Conservation (phyloP, 2,797 vertebrate genomes). For the Hoplostethus atlanticus region DNA sequence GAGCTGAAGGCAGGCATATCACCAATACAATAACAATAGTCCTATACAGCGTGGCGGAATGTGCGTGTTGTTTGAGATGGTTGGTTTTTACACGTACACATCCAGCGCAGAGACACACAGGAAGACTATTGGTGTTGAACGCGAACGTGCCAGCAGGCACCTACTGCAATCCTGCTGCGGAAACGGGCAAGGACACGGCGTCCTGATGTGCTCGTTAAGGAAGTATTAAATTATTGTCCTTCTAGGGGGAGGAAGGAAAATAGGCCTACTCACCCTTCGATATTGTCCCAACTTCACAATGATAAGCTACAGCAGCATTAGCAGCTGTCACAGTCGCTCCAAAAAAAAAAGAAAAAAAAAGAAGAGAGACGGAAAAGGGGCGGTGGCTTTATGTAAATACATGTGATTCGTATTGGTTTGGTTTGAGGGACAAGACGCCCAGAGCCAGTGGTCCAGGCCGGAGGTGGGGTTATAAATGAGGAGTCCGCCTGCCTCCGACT, state of each 20-base stretch:
- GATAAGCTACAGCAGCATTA: slow-evolving; percentile 50
- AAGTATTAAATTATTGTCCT: not conserved
- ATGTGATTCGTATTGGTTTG: slow-evolving; percentile 60
- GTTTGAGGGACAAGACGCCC: not conserved
- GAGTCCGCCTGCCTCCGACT: not conserved
- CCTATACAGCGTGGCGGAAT: not conserved
- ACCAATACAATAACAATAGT: not conserved
- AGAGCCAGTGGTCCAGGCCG: not conserved
- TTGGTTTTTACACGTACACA: too few species aligned
- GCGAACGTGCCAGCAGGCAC: slow-evolving; percentile 72
- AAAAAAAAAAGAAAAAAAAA: slow-evolving; percentile 15
- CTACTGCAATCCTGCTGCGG: slow-evolving; percentile 44
- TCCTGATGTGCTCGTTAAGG: slow-evolving; percentile 23
- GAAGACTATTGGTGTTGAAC: not conserved
- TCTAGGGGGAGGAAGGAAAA: not conserved
- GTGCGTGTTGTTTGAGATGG: not conserved
- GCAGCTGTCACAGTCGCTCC: slow-evolving; percentile 80
- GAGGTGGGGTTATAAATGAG: slow-evolving; percentile 6
- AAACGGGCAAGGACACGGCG: slow-evolving; percentile 57
- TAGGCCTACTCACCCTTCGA: slow-evolving; percentile 74
- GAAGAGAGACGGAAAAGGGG: slow-evolving; percentile 49
- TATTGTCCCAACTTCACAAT: slow-evolving; percentile 61
- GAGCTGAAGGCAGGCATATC: not conserved
- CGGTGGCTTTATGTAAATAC: slow-evolving; percentile 61
- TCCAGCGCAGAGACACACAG: too few species aligned